Base-by-base conservation (phyloP, 2,797 vertebrate genomes). In the Leptodactylus fallax region DNA sequence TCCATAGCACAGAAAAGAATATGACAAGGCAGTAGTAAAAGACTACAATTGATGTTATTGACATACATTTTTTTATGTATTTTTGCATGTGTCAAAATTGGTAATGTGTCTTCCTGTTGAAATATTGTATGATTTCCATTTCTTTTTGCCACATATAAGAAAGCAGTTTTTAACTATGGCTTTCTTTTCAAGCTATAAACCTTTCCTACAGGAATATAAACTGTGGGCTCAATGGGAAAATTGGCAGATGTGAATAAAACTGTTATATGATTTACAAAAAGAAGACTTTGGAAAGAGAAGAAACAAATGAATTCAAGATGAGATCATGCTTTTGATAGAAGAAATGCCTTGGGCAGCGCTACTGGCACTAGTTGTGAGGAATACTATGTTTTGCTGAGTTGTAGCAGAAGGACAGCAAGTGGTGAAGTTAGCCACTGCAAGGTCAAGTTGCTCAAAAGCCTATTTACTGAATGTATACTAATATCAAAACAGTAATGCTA, bases 261-360 rank as follows among this genome's bases (percentile, higher is more conserved):
- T 27, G 27, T 56, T 72, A 83, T 56, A 12, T 14, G 81, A n/a
- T 71, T 72, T 72, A 84, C 67, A 60, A 47, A 84, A 72, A 23
- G 14, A 74, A 60, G 27, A 60, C 19, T 74, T 51, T 84, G 21
- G 67, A 74, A 25, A 72, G 65, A 60, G 19, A 76, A 74, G 81
- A 69, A 81, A 25, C 27, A 84, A 60, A 58, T 76, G 27, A 74
- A 84, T 83, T 83, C 63, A 71, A 36, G 81, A 72, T 83, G 63
- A 71, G 65, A 83, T 49, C 12, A 45, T 76, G 55, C 25, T 60
- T 74, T 17, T 84, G 55, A 74, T 25, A 84, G 19, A 60, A 56
- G 25, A 81, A 63, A 49, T 72, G 82, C 82, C 82, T 76, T 72
- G 25, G 69, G 69, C 51, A 47, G 55, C 56, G 55, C 82, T 84